Conservation (phyloP, 2,888 invertebrate genomes). For the Branchipolynoe longqiensis region DNA sequence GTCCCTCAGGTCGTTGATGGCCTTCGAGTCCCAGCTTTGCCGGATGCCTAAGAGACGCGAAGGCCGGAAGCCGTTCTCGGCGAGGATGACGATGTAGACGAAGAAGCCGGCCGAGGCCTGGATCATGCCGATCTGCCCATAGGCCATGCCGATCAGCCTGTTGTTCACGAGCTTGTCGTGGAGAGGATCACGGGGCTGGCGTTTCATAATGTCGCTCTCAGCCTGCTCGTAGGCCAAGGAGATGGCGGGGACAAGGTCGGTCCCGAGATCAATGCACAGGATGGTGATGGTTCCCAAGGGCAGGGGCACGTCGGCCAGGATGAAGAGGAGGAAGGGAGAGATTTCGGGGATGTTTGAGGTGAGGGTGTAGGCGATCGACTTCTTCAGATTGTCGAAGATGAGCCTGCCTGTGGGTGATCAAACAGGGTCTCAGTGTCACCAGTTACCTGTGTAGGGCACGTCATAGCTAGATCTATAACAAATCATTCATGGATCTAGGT, state of each 20-base stretch:
- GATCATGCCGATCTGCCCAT: slow-evolving; percentile 99
- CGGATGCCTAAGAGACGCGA: slow-evolving; percentile 94
- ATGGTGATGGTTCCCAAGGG: slow-evolving; percentile 97
- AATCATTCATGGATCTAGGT: no score
- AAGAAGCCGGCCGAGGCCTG: slow-evolving; percentile 99
- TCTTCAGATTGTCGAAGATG: slow-evolving; percentile 98
- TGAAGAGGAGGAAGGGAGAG: slow-evolving; percentile 97
- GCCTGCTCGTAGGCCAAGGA: slow-evolving; percentile 94
- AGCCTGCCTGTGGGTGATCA: slow-evolving; percentile 82
- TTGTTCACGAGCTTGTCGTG: slow-evolving; percentile 94
- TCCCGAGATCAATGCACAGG: slow-evolving; percentile 98
- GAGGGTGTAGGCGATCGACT: slow-evolving; percentile 97
- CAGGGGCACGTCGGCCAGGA: slow-evolving; percentile 95
- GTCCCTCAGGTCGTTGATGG: slow-evolving; percentile 94
- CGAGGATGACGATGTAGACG: slow-evolving; percentile 99
- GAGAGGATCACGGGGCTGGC: slow-evolving; percentile 91
- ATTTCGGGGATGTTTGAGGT: slow-evolving; percentile 99
- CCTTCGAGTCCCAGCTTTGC: slow-evolving; percentile 98
- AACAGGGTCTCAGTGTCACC: not conserved
- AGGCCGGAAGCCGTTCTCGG: slow-evolving; percentile 99
- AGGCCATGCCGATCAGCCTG: slow-evolving; percentile 98
- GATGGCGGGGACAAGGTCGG: slow-evolving; percentile 97
- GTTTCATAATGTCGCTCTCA: slow-evolving; percentile 96
- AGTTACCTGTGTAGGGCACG: no score
- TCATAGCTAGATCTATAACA: no score